Evolutionary conservation across 1,140 invertebrate species (phyloP).

Genomic region (Potamilus streckersoni): DNA sequence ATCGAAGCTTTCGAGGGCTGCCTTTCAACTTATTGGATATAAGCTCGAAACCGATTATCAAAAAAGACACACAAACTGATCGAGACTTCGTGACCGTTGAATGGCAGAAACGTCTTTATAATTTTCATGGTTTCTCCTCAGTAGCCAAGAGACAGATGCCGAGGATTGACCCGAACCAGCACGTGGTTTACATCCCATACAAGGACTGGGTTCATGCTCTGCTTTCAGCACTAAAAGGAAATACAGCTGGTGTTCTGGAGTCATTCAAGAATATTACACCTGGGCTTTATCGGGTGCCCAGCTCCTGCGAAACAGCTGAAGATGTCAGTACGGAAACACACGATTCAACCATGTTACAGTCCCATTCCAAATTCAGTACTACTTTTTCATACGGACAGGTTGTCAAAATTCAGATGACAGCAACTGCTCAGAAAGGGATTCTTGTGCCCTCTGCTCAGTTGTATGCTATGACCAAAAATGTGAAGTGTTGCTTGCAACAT

Average conservation of each 20-base stretch:
- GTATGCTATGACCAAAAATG: slow-evolving; percentile 33
- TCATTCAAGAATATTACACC: neutral
- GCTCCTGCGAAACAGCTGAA: slow-evolving; percentile 3
- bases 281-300: neutral
- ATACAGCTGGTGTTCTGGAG: slow-evolving; percentile 10
- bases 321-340: slow-evolving; percentile 13
- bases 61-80: neutral
- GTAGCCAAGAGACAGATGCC: neutral
- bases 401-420: slow-evolving; percentile 32
- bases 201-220: slow-evolving; percentile 10
- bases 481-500: slow-evolving; percentile 39
- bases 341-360: neutral
- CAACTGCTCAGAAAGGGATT: slow-evolving; percentile 25
- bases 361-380: slow-evolving; percentile 24
- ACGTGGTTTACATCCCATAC: slow-evolving; percentile 1
- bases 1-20: neutral
- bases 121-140: no score
- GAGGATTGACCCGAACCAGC: neutral
- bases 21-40: slow-evolving; percentile 11
- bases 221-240: neutral
- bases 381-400: slow-evolving; percentile 34
- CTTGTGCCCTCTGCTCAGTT: slow-evolving; percentile 25
- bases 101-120: slow-evolving; percentile 8
- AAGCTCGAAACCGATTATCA: neutral
- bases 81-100: neutral